These are phyloP conservation scores for Lamellibrachia columna DNA, from an alignment of 2,888 invertebrate species.

Conservation along the genomic window DNA sequence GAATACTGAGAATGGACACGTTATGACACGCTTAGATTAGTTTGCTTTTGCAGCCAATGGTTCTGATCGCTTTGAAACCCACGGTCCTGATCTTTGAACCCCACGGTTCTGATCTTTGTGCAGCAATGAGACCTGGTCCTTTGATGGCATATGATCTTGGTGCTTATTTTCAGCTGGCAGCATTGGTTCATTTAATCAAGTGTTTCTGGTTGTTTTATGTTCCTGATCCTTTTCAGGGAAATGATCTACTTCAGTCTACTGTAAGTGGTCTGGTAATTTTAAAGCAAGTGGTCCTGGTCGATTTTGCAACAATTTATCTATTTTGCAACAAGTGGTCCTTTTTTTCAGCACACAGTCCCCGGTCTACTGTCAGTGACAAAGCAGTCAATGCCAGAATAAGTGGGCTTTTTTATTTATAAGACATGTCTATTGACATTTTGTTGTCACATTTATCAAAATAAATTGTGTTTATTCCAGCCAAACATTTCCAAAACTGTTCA, in stretches of 20 bases:
- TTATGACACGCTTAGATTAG: background rate
- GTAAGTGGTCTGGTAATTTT: background rate
- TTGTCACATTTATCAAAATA: background rate
- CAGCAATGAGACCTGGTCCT: background rate
- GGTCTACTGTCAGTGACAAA: too few species aligned
- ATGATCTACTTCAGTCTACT: background rate
- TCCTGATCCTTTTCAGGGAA: background rate
- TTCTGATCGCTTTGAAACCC: background rate
- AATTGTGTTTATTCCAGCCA: background rate
- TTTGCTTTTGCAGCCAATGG: background rate
- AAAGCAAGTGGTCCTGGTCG: background rate
- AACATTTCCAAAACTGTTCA: background rate
- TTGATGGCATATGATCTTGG: background rate
- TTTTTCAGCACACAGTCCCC: too few species aligned
- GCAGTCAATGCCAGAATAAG: too few species aligned
- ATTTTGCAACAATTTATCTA: too few species aligned
- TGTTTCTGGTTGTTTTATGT: background rate
- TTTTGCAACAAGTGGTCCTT: too few species aligned
- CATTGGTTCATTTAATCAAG: background rate
- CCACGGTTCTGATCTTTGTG: background rate
- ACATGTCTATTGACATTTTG: background rate
- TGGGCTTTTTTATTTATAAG: background rate
- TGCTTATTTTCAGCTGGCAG: background rate
- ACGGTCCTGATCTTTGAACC: background rate
- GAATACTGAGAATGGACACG: background rate